Base-by-base conservation (phyloP, 1,140 invertebrate genomes). In the Microplitis demolitor region DNA sequence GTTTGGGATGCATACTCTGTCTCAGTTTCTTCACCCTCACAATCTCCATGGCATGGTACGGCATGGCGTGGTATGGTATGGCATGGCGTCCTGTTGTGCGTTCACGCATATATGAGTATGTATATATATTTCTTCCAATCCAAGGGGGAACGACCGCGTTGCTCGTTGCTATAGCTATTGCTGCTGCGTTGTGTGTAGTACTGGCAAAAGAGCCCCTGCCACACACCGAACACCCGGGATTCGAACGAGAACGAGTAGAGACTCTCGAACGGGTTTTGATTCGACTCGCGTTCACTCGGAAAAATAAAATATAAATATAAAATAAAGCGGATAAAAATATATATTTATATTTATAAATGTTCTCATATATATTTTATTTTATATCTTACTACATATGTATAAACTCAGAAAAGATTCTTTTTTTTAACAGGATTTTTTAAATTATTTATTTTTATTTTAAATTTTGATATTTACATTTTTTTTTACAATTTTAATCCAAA, bases 131-230 rank as follows among this genome's bases (percentile, higher is more conserved):
- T 76, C 71, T 71, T 68, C 63, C 71, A 73, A 73, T 73, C 60
- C 68, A 73, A 68, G 74, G 74, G 71, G 74, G 74, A 76, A 76
- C 74, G 74, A 76, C 74, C 74, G 71, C 74, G 67, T 34, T 37
- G 66, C 14, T 63, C 64, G 71, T 34, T 14, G 74, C 34, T 56
- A 70, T 34, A 63, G 60, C 62, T 60, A 51, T 69, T 51, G 69
- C 60, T 39, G 39, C 6, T 45, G 6, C 11, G 6, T 6, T 45
- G 39, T 45, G 39, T 66, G 51, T 35, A 9, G 39, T 45, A 5
- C 39, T 45, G 39, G 39, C 5, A 11, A 45, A 45, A 45, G 39
- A 45, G 37, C 64, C 34, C 11, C 54, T 50, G 45, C n/a, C 39
- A 9, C 13, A 13, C 16, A 61, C 24, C 35, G 39, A 1, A 64